A percentile compares a stretch with the other conserved stretches of the same genome.
phyloP scores from a whole-genome alignment of 1,140 invertebrate genomes.

The Acyrthosiphon pisum region DNA sequence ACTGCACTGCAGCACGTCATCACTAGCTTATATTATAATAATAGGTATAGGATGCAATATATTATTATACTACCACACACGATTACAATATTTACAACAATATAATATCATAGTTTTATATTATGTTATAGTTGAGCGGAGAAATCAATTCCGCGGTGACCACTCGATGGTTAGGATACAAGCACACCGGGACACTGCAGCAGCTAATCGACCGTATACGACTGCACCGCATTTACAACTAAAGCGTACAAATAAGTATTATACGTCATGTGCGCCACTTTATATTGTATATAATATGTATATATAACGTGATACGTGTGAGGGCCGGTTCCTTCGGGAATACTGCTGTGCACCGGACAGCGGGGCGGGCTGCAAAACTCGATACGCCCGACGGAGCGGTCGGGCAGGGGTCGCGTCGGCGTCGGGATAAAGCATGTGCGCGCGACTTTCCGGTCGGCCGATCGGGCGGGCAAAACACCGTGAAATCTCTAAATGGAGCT shows the following conservation, averaged over 20 bases:
- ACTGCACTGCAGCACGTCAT: too few relatives aligned
- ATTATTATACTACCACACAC: too few relatives aligned
- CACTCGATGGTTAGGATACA: slow-evolving; percentile 31
- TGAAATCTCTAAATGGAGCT: slow-evolving; percentile 41
- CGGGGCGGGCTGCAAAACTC: background rate
- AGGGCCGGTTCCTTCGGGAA: background rate
- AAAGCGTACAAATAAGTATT: background rate
- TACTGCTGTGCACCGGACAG: too few relatives aligned
- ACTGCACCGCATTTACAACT: background rate
- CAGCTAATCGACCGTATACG: slow-evolving; percentile 56
- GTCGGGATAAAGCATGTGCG: slow-evolving; percentile 9
- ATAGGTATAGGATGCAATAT: too few relatives aligned
- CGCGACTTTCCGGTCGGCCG: background rate
- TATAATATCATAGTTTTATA: background rate
- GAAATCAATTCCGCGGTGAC: slow-evolving; percentile 57
- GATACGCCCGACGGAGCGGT: background rate
- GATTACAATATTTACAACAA: background rate
- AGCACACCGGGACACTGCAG: background rate
- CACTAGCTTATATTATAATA: too few relatives aligned
- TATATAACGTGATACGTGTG: background rate
- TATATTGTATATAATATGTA: background rate
- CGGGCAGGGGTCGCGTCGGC: background rate
- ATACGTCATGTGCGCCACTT: slow-evolving; percentile 5
- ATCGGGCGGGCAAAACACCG: background rate
- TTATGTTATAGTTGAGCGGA: background rate